Base-by-base conservation (phyloP, 2,888 invertebrate genomes). In the Chrysolina haemoptera region DNA sequence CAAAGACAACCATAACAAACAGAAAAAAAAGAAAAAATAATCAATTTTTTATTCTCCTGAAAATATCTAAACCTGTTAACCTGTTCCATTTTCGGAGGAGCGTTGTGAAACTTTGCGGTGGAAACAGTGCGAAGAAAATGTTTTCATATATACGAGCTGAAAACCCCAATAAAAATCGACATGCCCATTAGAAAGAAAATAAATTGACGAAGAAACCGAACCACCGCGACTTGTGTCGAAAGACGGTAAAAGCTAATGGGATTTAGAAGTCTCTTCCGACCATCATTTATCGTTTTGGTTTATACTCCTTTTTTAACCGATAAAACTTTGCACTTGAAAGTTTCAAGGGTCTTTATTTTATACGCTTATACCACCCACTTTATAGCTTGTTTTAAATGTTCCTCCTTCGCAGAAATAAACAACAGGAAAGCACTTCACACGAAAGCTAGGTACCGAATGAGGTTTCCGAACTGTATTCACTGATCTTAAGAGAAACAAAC, bases 291-390 rank as follows among this genome's bases (percentile, higher is more conserved):
- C n/a, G 50, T 50, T 50, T 18, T 16, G 10, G 16, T 16, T 18
- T n/a, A 50, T 16, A 50, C n/a, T 14, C 18, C 50, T 18, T 50
- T 50, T 18, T 18, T 16, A 5, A 9, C 50, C 50, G 18, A 50
- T 16, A 16, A 16, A 50, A 50, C 18, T 50, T 50, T n/a, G 50
- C 50, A 50, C 50, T n/a, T 50, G 16, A n/a, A 50, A 18, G 9
- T 50, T 50, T 50, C 8, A 50, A 50, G n/a, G n/a, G n/a, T 16
- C n/a, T 18, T 50, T n/a, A 50, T 50, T 50, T 50, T 50, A 50
- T 50, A 16, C 18, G 1, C 50, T 8, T 18, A 18, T 10, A 18
- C 50, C 10, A 50, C 16, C 9, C 18, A 50, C 4, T 50, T 50
- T 16, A 50, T 50, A 9, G 18, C 18, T 3, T 9, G 18, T 14